A percentile compares a stretch with the other conserved stretches of the same genome.
Evolutionary conservation across 2,797 vertebrate species (phyloP).

Genomic region (Enteromius afrohamiltoni): DNA sequence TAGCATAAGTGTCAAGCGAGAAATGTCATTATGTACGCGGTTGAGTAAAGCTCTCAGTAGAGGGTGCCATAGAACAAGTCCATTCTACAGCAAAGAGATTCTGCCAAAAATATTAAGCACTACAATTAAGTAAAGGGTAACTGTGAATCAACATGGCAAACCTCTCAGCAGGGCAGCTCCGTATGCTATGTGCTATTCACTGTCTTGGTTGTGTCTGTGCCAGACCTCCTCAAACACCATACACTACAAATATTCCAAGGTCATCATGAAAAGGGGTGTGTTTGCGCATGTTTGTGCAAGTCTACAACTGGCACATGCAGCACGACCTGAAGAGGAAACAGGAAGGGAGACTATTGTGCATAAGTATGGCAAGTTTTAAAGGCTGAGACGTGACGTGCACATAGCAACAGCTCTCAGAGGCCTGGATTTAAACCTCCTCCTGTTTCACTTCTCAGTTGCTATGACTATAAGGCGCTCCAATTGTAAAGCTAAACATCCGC

Average conservation of each 20-base stretch:
- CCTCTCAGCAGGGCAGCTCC: constrained; percentile 10
- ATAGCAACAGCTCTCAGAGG: constrained; percentile 42
- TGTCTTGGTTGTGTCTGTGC: not conserved
- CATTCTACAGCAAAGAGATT: not conserved
- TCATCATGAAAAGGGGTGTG: constrained; percentile 27
- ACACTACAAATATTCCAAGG: constrained; percentile 43
- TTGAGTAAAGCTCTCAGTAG: constrained; percentile 16
- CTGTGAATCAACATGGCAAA: constrained; percentile 51
- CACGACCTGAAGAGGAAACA: constrained; percentile 11
- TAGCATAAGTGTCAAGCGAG: not conserved
- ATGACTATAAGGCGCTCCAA: constrained; percentile 36
- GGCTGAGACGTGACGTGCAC: constrained; percentile 8
- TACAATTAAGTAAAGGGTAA: constrained; percentile 46
- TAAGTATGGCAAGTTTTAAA: constrained; percentile 25
- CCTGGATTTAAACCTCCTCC: constrained; percentile 13
- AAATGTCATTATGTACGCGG: not conserved
- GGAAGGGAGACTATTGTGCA: constrained; percentile 31
- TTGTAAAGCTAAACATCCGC: constrained; percentile 23
- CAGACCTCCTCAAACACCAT: not conserved
- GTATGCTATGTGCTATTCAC: not conserved
- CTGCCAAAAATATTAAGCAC: constrained; percentile 27
- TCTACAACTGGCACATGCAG: constrained; percentile 28
- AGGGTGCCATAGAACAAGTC: constrained; percentile 23
- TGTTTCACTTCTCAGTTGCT: constrained; percentile 37
- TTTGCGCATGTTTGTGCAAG: constrained; percentile 48